Evolutionary conservation across 2,113 vertebrate species (phyloP).

Genomic region (Pan paniscus): DNA sequence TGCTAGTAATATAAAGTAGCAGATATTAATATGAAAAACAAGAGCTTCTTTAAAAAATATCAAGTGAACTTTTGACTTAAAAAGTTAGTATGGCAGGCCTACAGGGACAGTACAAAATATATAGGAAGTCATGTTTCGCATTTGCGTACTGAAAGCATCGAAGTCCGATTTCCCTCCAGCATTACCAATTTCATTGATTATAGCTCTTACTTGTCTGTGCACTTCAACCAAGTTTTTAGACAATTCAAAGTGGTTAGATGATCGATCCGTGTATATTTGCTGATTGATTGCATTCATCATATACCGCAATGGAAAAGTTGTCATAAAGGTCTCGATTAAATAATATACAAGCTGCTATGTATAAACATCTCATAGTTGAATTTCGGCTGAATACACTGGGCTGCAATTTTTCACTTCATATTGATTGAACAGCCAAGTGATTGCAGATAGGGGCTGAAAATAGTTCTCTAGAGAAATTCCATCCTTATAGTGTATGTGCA

Average conservation of each 20-base stretch:
- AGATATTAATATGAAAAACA: constrained; percentile 60
- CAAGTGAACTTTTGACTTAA: constrained; percentile 59
- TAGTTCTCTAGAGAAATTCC: constrained; percentile 66
- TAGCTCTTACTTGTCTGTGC: constrained; percentile 40
- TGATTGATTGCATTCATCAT: constrained; percentile 63
- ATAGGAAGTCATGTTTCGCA: background rate
- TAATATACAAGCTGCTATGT: constrained; percentile 55
- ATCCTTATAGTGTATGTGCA: background rate
- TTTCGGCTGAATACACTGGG: constrained; percentile 74
- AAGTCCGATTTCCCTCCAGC: constrained; percentile 35
- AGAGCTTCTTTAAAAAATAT: constrained; percentile 33
- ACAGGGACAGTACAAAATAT: background rate
- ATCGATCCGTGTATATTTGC: constrained; percentile 59
- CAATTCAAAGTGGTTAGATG: constrained; percentile 43
- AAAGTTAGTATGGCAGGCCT: constrained; percentile 29
- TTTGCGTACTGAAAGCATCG: background rate
- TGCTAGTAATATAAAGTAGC: constrained; percentile 14
- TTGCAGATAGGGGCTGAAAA: constrained; percentile 63
- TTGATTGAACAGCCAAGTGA: constrained; percentile 78
- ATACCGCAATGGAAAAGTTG: constrained; percentile 63
- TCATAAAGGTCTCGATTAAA: constrained; percentile 63
- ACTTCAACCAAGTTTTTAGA: constrained; percentile 37
- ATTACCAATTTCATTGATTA: constrained; percentile 55
- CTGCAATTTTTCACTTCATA: constrained; percentile 78
- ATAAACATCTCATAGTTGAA: constrained; percentile 72